Evolutionary conservation across 2,888 invertebrate species (phyloP).

Genomic region (Frankliniella fusca): DNA sequence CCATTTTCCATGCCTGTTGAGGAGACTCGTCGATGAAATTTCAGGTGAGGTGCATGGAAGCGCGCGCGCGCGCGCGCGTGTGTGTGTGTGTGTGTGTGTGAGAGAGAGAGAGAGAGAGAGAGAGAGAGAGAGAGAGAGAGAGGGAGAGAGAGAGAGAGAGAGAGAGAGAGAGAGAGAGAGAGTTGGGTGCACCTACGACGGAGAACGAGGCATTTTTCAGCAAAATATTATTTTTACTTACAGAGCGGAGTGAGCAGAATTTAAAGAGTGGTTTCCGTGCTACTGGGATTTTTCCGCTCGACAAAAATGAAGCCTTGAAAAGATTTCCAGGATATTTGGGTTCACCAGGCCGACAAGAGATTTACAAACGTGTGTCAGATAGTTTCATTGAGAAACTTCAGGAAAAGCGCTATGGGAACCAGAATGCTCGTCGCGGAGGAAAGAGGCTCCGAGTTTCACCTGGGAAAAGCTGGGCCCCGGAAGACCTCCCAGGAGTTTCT

Average conservation of each 20-base stretch:
- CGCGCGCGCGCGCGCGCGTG: too few relatives aligned
- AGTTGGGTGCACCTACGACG: too few relatives aligned
- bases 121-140: too few relatives aligned
- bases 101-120: too few relatives aligned
- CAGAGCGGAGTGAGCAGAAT: neutral
- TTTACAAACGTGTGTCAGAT: neutral
- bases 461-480: too few relatives aligned
- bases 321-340: neutral
- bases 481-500: too few relatives aligned
- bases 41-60: neutral
- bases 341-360: neutral
- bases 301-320: neutral
- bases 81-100: too few relatives aligned
- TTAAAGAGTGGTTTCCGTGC: neutral
- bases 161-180: too few relatives aligned
- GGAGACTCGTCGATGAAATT: slow-evolving; percentile 29
- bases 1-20: slow-evolving; percentile 33
- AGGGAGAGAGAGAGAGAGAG: too few relatives aligned
- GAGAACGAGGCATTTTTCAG: neutral
- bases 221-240: neutral
- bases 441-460: too few relatives aligned
- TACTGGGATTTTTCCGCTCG: neutral
- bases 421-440: too few relatives aligned
- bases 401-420: neutral
- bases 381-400: neutral